Evolutionary conservation across 1,140 invertebrate genomes (phyloP).

Genomic region (Drosophila baimaii): DNA sequence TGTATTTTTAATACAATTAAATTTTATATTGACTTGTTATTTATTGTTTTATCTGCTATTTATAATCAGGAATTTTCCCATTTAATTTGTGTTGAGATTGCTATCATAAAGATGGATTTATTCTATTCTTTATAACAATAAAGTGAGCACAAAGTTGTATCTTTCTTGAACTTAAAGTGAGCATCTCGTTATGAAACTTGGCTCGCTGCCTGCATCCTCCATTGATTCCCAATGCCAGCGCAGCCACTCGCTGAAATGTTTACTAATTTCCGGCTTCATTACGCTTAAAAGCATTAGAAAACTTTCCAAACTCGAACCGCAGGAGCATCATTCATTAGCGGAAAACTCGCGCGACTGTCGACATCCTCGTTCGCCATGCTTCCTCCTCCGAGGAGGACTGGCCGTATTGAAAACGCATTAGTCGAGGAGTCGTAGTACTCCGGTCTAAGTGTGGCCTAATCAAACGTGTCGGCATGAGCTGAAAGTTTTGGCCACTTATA

Average conservation of each 20-base stretch:
- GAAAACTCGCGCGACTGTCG: slow-evolving; percentile 40
- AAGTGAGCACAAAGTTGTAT: no score
- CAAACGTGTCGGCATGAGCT: slow-evolving; percentile 44
- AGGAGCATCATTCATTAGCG: slow-evolving; percentile 52
- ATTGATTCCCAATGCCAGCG: slow-evolving; percentile 1
- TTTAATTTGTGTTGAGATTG: no score
- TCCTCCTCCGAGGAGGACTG: slow-evolving; percentile 32
- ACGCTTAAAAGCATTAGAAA: slow-evolving; percentile 75
- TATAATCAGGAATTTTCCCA: no score
- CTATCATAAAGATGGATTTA: no score
- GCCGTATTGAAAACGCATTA: slow-evolving; percentile 52
- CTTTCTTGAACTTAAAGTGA: background rate
- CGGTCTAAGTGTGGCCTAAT: slow-evolving; percentile 57
- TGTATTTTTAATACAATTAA: no score
- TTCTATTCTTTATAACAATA: background rate
- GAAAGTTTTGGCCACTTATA: slow-evolving; percentile 49
- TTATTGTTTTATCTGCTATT: no score
- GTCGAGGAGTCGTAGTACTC: background rate
- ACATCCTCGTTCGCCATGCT: slow-evolving; percentile 9
- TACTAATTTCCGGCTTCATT: slow-evolving; percentile 81
- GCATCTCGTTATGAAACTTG: background rate
- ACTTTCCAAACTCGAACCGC: slow-evolving; percentile 57
- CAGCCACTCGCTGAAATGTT: slow-evolving; percentile 84
- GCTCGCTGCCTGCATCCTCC: background rate
- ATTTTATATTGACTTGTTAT: no score